Evolutionary conservation across 2,888 invertebrate genomes (phyloP).

Genomic region (Dendrolimus pini): DNA sequence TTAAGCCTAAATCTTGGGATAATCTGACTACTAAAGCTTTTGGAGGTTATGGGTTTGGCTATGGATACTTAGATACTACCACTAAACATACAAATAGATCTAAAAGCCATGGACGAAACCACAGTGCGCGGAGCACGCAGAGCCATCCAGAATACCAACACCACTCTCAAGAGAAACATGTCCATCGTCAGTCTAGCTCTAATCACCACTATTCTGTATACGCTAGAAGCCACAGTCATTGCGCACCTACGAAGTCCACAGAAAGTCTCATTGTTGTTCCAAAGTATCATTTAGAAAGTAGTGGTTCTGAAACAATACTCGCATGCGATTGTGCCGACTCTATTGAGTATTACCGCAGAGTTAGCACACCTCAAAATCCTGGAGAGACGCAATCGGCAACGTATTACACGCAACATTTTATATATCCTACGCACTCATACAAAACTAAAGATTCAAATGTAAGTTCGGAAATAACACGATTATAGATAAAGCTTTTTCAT

Average conservation of each 20-base stretch:
- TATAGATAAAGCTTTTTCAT: slow-evolving; percentile 39
- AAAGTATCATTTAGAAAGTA: slow-evolving; percentile 77
- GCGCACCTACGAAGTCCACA: slow-evolving; percentile 85
- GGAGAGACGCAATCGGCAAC: slow-evolving; percentile 44
- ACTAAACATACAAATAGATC: slow-evolving; percentile 56
- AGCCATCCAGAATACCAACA: slow-evolving; percentile 71
- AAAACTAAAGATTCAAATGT: slow-evolving; percentile 73
- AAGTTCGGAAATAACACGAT: slow-evolving; percentile 83
- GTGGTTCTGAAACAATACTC: slow-evolving; percentile 80
- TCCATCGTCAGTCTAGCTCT: slow-evolving; percentile 61
- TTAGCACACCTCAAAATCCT: slow-evolving; percentile 44
- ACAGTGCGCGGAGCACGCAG: slow-evolving; percentile 76
- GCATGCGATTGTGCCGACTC: slow-evolving; percentile 83
- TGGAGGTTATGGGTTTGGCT: slow-evolving; percentile 91
- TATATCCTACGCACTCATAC: slow-evolving; percentile 68
- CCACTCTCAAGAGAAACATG: slow-evolving; percentile 53
- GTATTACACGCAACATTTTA: slow-evolving; percentile 64
- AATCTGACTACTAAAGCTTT: slow-evolving; percentile 91
- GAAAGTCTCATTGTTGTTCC: slow-evolving; percentile 85
- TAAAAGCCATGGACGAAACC: slow-evolving; percentile 70
- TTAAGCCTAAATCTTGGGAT: slow-evolving; percentile 93
- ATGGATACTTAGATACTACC: slow-evolving; percentile 86
- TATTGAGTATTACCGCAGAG: slow-evolving; percentile 55
- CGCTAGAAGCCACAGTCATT: slow-evolving; percentile 69
- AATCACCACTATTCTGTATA: slow-evolving; percentile 66